phyloP scores from a whole-genome alignment of 2,113 vertebrate species.

The Eleginops maclovinus region DNA sequence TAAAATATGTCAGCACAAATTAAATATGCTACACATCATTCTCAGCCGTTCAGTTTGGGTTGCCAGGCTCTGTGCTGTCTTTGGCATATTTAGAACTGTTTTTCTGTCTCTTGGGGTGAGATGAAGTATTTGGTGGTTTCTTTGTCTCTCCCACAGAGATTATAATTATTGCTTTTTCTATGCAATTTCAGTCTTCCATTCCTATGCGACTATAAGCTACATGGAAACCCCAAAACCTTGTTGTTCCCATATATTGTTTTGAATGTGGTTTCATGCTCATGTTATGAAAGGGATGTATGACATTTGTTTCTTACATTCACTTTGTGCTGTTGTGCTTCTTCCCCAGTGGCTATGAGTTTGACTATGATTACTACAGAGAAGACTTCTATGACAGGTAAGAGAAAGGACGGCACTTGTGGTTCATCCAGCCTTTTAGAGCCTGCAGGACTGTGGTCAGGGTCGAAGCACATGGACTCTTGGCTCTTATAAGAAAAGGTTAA shows the following conservation, averaged over 20 bases:
- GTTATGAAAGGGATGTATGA: not conserved
- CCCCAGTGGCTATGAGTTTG: constrained; percentile 90
- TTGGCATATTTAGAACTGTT: not conserved
- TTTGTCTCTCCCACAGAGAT: constrained; percentile 6
- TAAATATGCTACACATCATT: not conserved
- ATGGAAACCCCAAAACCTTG: not conserved
- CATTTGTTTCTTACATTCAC: not conserved
- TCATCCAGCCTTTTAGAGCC: not conserved
- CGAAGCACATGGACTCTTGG: not conserved
- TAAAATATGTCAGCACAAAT: not conserved
- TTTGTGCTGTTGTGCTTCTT: constrained; percentile 53
- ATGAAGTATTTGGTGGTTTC: constrained; percentile 28
- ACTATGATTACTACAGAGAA: constrained; percentile 92
- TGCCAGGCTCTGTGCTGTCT: not conserved
- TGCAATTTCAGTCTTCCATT: not conserved
- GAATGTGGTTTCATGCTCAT: not conserved
- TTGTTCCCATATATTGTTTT: constrained; percentile 14
- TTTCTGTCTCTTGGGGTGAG: constrained; percentile 12
- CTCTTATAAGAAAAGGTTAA: not conserved
- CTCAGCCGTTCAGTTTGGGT: not conserved
- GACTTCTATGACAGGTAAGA: constrained; percentile 93
- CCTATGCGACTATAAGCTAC: not conserved
- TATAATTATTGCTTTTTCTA: not conserved
- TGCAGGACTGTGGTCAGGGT: not conserved
- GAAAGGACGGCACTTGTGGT: not conserved